Base-by-base conservation (phyloP, 2,113 vertebrate species). In the Rhegmatorhina hoffmannsi region DNA sequence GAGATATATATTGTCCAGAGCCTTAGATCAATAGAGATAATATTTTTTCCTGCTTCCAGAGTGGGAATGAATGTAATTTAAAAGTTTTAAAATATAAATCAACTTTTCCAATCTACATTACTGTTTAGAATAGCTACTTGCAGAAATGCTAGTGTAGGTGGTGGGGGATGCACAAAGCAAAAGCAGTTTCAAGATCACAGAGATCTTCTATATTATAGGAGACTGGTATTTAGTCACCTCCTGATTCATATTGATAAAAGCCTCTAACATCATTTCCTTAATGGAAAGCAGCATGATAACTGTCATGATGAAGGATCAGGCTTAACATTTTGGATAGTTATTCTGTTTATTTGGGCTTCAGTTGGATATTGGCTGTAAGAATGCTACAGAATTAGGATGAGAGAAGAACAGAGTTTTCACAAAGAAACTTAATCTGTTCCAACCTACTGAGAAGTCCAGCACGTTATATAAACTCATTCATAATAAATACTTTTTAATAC, bases 331-430 rank as follows among this genome's bases (percentile, higher is more conserved):
- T 53, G 64, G 7, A 28, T 50, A 76, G 67, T 33, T 78, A 40
- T 53, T 90, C 76, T 89, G 33, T 66, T 46, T 89, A 15, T 89
- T 83, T 94, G 95, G 94, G 84, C 91, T 97, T 82, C 90, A 96
- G 47, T 34, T 72, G 72, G 80, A 81, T 76, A 79, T 86, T 40
- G 64, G 81, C 66, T 91, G 63, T 92, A 97, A 97, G 96, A 95
- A 95, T 3, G 5, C 29, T 53, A 86, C 70, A 92, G 96, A 95
- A 97, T 94, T 85, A 95, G 92, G 75, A 96, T 95, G 40, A 95
- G 72, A 93, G 90, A 97, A 49, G 86, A 97, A 38, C 4, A 40
- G 1, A 10, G 13, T 89, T 97, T 96, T 87, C 90, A 60, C 69
- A 72, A 93, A 96, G 85, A 90, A 95, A 74, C 87, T 94, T 66